phyloP scores from a whole-genome alignment of 2,888 invertebrate species.

The Drepana falcataria region DNA sequence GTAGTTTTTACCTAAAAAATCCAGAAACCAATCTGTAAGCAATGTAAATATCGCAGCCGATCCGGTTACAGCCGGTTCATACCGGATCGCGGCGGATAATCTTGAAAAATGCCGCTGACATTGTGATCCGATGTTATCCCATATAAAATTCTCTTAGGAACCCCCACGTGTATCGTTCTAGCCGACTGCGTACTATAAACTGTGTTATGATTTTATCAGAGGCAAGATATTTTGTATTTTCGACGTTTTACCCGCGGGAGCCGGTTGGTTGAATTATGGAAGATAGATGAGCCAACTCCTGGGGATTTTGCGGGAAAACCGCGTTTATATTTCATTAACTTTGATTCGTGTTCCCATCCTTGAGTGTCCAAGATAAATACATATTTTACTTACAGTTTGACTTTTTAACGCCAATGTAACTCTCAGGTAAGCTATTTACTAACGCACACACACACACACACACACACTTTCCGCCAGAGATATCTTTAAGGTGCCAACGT shows the following conservation, averaged over 20 bases:
- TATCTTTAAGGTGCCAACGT: no score
- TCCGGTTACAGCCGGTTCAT: slow-evolving; percentile 16
- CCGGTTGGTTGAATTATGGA: neutral
- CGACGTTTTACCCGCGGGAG: neutral
- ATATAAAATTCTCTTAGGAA: slow-evolving; percentile 6
- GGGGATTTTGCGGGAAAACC: neutral
- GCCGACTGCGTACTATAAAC: slow-evolving; percentile 1
- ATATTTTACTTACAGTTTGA: no score
- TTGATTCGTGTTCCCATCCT: neutral
- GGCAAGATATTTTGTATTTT: neutral
- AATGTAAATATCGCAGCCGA: slow-evolving; percentile 8
- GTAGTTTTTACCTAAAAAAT: neutral
- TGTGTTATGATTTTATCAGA: slow-evolving; percentile 6
- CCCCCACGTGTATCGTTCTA: slow-evolving; percentile 3
- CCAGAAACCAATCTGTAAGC: neutral
- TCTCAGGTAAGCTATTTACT: no score
- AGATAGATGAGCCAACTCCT: neutral
- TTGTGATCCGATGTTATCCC: slow-evolving; percentile 2
- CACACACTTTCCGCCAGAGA: no score
- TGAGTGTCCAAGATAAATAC: no score
- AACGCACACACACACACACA: no score
- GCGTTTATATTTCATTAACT: no score
- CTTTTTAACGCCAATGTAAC: no score
- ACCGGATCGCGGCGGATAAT: slow-evolving; percentile 11
- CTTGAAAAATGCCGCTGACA: slow-evolving; percentile 6